Evolutionary conservation across 53 echinoderm and acorn worm genomes (phyloP), one percentile per base, ranked within the genome.

Genomic region (Echinometra lucunter): DNA sequence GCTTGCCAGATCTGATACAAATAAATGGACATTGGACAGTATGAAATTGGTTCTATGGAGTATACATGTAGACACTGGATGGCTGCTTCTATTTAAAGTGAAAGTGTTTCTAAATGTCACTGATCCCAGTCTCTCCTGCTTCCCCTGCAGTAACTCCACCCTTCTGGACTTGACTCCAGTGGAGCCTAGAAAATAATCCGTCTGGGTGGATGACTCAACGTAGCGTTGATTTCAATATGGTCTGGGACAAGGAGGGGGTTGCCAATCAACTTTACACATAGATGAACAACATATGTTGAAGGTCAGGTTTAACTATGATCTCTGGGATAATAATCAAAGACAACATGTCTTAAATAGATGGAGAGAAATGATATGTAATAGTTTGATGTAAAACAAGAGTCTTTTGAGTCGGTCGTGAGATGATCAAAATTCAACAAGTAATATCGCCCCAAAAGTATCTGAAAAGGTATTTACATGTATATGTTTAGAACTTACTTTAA

Each of bases 261-360:
- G 85, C 85, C 85, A 85, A 85, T 85, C 81, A 85, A 85, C 85
- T 53, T 4, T 0, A 53, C 47, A 47, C 85, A 85, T 85, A 6
- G 42, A 78, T 78, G 38, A 78, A 38, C 42, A 42, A 78, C 42
- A 42, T 78, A 25, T 63, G 63, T 63, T 63, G 21, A 4, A 63
- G 63, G 25, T 6, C 23, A 63, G 21, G 25, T 21, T 60, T 21
- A 23, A 60, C 53, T n/a, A n/a, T n/a, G n/a, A n/a, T n/a, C n/a
- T n/a, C n/a, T n/a, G n/a, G n/a, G n/a, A n/a, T n/a, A n/a, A n/a
- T n/a, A n/a, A n/a, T n/a, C n/a, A n/a, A n/a, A n/a, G n/a, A n/a
- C n/a, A n/a, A n/a, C n/a, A n/a, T n/a, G n/a, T n/a, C n/a, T n/a
- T n/a, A n/a, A n/a, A n/a, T n/a, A n/a, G n/a, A n/a, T n/a, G n/a